These are phyloP conservation scores for Heliconius cydno DNA, from an alignment of 2,888 invertebrate species.

Conservation along the genomic window DNA sequence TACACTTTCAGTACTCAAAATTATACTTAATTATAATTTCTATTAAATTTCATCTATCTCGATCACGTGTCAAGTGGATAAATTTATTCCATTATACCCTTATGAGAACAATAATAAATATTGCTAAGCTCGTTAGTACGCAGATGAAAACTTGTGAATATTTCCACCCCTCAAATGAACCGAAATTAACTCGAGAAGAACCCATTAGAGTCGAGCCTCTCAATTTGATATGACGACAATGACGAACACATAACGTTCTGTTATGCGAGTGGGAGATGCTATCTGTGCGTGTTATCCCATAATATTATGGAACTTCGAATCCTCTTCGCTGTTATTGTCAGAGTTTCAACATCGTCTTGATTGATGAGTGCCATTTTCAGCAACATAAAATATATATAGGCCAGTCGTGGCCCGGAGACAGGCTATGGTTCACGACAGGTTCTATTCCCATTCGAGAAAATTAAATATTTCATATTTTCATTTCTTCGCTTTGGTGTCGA, in stretches of 20 bases:
- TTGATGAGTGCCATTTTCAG: conserved; percentile 55
- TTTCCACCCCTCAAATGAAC: conserved; percentile 41
- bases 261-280: conserved; percentile 51
- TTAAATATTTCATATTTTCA: too few relatives aligned
- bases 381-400: too few relatives aligned
- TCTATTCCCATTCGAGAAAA: too few relatives aligned
- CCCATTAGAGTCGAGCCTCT: conserved; percentile 39
- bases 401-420: too few relatives aligned
- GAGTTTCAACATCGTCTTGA: conserved; percentile 63
- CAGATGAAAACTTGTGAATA: conserved; percentile 41
- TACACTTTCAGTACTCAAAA: background rate
- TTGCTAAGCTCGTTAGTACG: conserved; percentile 35
- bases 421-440: too few relatives aligned
- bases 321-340: conserved; percentile 69
- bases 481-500: too few relatives aligned
- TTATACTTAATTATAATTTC: background rate
- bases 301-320: conserved; percentile 47
- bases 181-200: conserved; percentile 39
- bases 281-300: conserved; percentile 59
- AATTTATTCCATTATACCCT: conserved; percentile 22
- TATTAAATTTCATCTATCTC: background rate
- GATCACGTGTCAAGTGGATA: conserved; percentile 6
- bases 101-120: conserved; percentile 32
- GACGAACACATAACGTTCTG: conserved; percentile 47
- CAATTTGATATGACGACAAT: conserved; percentile 49